These are phyloP conservation scores for Ceratina japonica DNA, from an alignment of 1,140 invertebrate species.

Conservation along the genomic window DNA sequence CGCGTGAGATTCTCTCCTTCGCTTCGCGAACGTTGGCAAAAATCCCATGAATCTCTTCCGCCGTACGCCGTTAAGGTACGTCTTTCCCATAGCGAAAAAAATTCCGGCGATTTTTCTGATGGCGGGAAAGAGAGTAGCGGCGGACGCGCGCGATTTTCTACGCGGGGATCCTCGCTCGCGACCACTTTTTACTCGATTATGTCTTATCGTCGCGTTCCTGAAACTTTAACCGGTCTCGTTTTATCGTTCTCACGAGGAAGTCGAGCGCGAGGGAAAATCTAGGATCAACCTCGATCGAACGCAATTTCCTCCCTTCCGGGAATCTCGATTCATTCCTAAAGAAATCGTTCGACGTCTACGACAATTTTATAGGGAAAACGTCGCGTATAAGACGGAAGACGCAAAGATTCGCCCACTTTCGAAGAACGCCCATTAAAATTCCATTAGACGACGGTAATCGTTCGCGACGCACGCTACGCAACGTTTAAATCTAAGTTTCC, in stretches of 20 bases:
- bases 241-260: background rate
- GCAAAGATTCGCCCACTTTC: background rate
- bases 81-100: no score
- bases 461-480: no score
- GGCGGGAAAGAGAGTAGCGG: no score
- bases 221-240: background rate
- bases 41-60: background rate
- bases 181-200: background rate
- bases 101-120: no score
- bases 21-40: background rate
- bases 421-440: no score
- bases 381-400: no score
- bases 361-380: background rate
- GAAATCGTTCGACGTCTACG: background rate
- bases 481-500: background rate
- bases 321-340: background rate
- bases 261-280: background rate
- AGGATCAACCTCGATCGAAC: conserved; percentile 13
- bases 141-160: conserved; percentile 1
- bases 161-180: background rate
- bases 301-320: background rate
- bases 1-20: background rate
- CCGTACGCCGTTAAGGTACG: background rate
- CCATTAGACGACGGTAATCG: no score
- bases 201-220: background rate